A percentile compares a stretch with the other conserved stretches of the same genome.
Conservation (phyloP, 2,888 invertebrate genomes). For the Conchocele bisecta region DNA sequence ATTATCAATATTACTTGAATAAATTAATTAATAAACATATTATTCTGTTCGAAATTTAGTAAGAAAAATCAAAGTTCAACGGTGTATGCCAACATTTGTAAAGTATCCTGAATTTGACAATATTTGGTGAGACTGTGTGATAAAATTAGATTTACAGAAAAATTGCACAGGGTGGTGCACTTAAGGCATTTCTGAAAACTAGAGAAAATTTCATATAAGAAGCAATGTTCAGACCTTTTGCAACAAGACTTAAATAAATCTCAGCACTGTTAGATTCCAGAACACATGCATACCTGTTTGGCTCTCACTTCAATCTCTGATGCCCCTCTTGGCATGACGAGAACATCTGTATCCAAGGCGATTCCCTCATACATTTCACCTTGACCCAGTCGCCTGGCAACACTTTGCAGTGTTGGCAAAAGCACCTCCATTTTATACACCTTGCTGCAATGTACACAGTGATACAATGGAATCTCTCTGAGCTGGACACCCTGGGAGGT, state of each 20-base stretch:
- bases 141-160: too few relatives aligned
- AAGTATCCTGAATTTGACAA: not conserved
- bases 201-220: too few relatives aligned
- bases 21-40: too few relatives aligned
- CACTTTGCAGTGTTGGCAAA: slow-evolving; percentile 79
- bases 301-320: slow-evolving; percentile 81
- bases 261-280: too few relatives aligned
- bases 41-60: too few relatives aligned
- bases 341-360: slow-evolving; percentile 76
- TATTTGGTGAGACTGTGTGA: not conserved
- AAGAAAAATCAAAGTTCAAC: not conserved
- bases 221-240: too few relatives aligned
- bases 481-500: too few relatives aligned
- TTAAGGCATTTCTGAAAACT: too few relatives aligned
- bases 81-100: not conserved
- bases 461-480: too few relatives aligned
- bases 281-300: slow-evolving; percentile 73
- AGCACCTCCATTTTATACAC: slow-evolving; percentile 80
- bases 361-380: slow-evolving; percentile 80
- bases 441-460: slow-evolving; percentile 68
- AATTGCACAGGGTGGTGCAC: too few relatives aligned
- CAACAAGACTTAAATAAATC: too few relatives aligned
- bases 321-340: slow-evolving; percentile 79
- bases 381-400: slow-evolving; percentile 79
- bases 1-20: too few relatives aligned